These are phyloP conservation scores for Drosophila parabipectinata DNA, from an alignment of 1,140 invertebrate species.

Conservation along the genomic window DNA sequence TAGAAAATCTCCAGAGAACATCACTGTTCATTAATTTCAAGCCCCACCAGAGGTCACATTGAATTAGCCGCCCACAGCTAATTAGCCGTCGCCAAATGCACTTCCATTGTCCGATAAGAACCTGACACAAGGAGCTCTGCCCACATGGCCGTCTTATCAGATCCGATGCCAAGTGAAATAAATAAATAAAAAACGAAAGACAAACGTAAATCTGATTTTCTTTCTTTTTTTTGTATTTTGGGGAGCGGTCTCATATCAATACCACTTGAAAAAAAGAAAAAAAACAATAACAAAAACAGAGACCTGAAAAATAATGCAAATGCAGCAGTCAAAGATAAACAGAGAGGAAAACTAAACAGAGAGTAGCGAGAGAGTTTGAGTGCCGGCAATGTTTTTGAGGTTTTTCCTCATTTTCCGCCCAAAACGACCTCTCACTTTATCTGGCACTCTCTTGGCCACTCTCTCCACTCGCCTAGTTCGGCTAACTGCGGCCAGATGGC, in stretches of 20 bases:
- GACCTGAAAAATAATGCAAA: conserved; percentile 46
- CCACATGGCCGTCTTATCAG: conserved; percentile 47
- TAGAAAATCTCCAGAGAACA: not conserved
- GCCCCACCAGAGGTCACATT: conserved; percentile 3
- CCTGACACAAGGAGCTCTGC: not conserved
- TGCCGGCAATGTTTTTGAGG: not conserved
- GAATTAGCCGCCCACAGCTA: conserved; percentile 33
- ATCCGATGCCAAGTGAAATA: conserved; percentile 33
- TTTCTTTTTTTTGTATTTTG: not conserved
- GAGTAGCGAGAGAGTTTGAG: conserved; percentile 1
- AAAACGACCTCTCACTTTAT: conserved; percentile 6
- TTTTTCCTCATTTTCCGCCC: conserved; percentile 12
- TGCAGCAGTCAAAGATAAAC: conserved; percentile 69
- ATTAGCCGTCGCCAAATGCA: conserved; percentile 25
- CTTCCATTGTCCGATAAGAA: conserved; percentile 21
- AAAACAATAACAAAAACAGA: conserved; percentile 20
- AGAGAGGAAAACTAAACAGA: conserved; percentile 47
- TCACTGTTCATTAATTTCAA: conserved; percentile 7
- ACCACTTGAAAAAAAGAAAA: conserved; percentile 8
- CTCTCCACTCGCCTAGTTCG: conserved; percentile 44
- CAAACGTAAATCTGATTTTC: conserved; percentile 63
- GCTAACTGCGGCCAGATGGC: conserved; percentile 58
- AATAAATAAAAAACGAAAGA: conserved; percentile 31
- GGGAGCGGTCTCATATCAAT: conserved; percentile 66
- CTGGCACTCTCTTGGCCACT: conserved; percentile 12